phyloP scores from a whole-genome alignment of 1,140 invertebrate genomes.

The Diprion similis region DNA sequence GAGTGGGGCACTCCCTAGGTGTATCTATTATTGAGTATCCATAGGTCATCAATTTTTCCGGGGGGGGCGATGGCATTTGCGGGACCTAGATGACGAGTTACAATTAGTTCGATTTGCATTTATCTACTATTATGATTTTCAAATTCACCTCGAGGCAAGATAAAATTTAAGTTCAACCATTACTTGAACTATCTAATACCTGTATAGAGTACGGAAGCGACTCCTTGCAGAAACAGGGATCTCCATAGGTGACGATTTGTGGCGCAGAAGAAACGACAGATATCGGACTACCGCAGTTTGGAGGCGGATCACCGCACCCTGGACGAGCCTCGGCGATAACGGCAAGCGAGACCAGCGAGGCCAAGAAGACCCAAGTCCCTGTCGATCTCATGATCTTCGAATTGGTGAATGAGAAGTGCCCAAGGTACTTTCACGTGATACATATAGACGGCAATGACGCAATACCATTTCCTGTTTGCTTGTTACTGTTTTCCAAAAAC shows the following conservation, averaged over 20 bases:
- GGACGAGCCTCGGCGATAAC: not conserved
- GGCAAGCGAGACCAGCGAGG: not conserved
- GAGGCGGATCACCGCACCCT: not conserved
- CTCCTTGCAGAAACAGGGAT: not conserved
- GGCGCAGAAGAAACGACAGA: not conserved
- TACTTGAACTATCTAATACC: not conserved
- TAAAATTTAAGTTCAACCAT: too few species aligned
- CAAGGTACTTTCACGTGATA: not conserved
- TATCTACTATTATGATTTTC: too few species aligned
- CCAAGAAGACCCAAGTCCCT: not conserved
- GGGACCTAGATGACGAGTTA: not conserved
- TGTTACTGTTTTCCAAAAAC: not conserved
- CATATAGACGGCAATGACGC: slow-evolving; percentile 8
- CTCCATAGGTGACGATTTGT: slow-evolving; percentile 11
- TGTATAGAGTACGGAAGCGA: slow-evolving; percentile 3
- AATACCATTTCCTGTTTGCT: slow-evolving; percentile 13
- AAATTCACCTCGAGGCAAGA: too few species aligned
- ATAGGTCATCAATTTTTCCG: not conserved
- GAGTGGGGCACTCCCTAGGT: not conserved
- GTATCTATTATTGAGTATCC: not conserved
- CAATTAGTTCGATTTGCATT: not conserved
- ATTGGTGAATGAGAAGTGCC: not conserved
- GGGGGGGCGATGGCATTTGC: not conserved
- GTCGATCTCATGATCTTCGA: slow-evolving; percentile 4
- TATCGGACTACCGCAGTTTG: not conserved